These are phyloP conservation scores for Kradibia gibbosae DNA, from an alignment of 1,140 invertebrate species.

Conservation along the genomic window DNA sequence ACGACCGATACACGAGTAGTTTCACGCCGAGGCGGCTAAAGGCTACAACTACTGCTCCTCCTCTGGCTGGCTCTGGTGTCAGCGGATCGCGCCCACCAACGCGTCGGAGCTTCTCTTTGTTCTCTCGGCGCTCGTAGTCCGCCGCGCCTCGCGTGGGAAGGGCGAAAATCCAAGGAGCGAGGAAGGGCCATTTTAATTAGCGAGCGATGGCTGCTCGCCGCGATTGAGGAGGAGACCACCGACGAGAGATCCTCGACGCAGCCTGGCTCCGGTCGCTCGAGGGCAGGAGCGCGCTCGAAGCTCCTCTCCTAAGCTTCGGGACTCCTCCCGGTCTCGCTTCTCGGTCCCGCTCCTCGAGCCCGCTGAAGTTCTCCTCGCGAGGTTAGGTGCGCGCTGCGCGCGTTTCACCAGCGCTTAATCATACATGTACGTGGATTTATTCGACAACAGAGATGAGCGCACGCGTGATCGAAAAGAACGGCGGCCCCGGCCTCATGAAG, in stretches of 20 bases:
- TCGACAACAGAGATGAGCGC: constrained; percentile 37
- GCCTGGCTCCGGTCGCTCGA: too few relatives aligned
- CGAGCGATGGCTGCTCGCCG: background rate
- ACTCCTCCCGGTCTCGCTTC: too few relatives aligned
- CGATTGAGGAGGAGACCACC: too few relatives aligned
- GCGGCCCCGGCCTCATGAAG: constrained; percentile 28
- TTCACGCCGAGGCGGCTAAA: too few relatives aligned
- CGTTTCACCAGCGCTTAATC: background rate
- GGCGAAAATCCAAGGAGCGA: background rate
- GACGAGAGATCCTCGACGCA: too few relatives aligned
- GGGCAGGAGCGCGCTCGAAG: too few relatives aligned
- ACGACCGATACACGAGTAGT: too few relatives aligned
- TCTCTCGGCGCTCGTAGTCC: background rate
- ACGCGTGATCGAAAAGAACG: constrained; percentile 46
- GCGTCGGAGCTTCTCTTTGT: constrained; percentile 32
- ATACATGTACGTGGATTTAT: constrained; percentile 10
- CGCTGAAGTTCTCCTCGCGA: too few relatives aligned
- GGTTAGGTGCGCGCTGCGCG: constrained; percentile 28
- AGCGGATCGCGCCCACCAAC: background rate
- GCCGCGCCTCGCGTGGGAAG: background rate
- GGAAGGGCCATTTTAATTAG: background rate
- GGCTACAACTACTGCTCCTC: too few relatives aligned
- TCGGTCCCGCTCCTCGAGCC: too few relatives aligned
- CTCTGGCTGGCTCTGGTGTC: too few relatives aligned
- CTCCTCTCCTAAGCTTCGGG: too few relatives aligned